These are phyloP conservation scores for Fregata magnificens DNA, from an alignment of 2,113 vertebrate species.

Conservation along the genomic window DNA sequence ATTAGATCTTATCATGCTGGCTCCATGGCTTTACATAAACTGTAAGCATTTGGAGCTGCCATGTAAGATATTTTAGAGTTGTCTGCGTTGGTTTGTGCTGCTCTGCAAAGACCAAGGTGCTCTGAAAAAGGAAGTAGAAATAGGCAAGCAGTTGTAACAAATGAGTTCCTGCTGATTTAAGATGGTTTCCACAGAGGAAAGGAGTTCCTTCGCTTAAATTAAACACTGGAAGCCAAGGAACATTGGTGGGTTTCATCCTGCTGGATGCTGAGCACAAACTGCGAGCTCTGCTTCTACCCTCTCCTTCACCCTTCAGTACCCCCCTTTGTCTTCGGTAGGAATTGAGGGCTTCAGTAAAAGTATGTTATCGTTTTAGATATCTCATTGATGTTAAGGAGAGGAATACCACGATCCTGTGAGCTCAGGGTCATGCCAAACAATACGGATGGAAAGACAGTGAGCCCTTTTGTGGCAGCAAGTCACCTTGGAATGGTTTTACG, in stretches of 20 bases:
- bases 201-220: neutral
- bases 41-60: slow-evolving; percentile 58
- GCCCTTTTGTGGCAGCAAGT: neutral
- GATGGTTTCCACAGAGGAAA: neutral
- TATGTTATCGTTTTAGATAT: neutral
- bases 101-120: neutral
- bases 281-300: neutral
- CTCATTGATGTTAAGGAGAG: neutral
- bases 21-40: slow-evolving; percentile 66
- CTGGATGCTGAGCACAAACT: neutral
- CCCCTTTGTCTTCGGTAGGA: neutral
- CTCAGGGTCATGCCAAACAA: neutral
- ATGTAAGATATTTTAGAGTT: neutral
- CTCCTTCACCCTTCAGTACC: neutral
- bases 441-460: neutral
- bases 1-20: slow-evolving; percentile 68
- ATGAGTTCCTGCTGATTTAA: neutral
- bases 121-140: neutral
- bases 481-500: neutral
- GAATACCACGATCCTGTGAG: neutral
- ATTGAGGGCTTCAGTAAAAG: neutral
- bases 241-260: neutral
- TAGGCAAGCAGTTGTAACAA: neutral
- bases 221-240: neutral
- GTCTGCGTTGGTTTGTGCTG: neutral